These are phyloP conservation scores for Anguilla pacifica DNA, from an alignment of 2,797 vertebrate genomes.

Conservation along the genomic window DNA sequence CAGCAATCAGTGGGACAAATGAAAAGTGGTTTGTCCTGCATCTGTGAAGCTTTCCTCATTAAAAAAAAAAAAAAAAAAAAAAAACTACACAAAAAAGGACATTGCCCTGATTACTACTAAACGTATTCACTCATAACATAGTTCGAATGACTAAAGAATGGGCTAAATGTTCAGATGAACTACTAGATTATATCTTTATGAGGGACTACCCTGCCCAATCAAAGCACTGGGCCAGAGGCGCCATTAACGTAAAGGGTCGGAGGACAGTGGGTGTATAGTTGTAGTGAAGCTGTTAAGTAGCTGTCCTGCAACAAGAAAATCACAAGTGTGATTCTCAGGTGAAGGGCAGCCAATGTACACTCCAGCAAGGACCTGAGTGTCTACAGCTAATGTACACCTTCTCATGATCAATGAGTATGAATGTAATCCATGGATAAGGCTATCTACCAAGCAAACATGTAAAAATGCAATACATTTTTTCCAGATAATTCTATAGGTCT, in stretches of 20 bases:
- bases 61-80: not conserved
- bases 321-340: not conserved
- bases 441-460: not conserved
- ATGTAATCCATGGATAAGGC: not conserved
- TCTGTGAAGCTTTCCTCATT: not conserved
- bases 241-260: not conserved
- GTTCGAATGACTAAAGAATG: not conserved
- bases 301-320: not conserved
- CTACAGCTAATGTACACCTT: not conserved
- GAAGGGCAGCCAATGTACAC: not conserved
- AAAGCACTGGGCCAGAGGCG: not conserved
- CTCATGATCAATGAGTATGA: not conserved
- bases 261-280: not conserved
- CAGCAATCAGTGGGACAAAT: not conserved
- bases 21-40: not conserved
- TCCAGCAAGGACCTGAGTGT: not conserved
- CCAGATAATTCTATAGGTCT: not conserved
- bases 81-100: not conserved
- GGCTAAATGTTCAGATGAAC: not conserved
- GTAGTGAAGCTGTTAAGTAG: not conserved
- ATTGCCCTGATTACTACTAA: not conserved
- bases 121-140: not conserved
- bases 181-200: not conserved
- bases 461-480: not conserved
- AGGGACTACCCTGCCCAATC: not conserved